Evolutionary conservation across 2,888 invertebrate genomes (phyloP).

Genomic region (Sminthurinus aureus): DNA sequence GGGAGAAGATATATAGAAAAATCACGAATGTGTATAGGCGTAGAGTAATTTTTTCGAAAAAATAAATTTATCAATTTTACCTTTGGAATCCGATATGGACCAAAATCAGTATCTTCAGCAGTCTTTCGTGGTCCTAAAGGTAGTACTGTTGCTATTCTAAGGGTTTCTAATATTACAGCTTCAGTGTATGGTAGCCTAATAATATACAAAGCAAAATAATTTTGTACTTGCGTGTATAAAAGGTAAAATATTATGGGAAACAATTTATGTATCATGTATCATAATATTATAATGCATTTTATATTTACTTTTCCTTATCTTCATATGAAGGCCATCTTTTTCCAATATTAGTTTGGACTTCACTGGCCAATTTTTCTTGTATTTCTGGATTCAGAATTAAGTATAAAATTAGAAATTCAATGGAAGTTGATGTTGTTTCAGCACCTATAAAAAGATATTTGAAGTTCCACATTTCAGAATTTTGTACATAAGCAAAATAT

Average conservation of each 20-base stretch:
- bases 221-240: constrained; percentile 8
- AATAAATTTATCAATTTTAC: no score
- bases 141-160: constrained; percentile 27
- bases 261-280: background rate
- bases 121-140: constrained; percentile 23
- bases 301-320: constrained; percentile 22
- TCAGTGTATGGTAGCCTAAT: constrained; percentile 36
- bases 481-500: no score
- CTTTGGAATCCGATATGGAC: constrained; percentile 17
- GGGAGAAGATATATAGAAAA: no score
- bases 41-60: no score
- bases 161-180: constrained; percentile 34
- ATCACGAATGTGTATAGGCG: no score
- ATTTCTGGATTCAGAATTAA: constrained; percentile 23
- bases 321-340: constrained; percentile 16
- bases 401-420: constrained; percentile 27
- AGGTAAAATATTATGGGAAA: background rate
- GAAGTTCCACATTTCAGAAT: no score
- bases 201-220: background rate
- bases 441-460: background rate
- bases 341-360: constrained; percentile 24
- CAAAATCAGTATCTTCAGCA: background rate
- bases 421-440: constrained; percentile 32
- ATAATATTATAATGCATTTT: no score
- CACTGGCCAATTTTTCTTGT: constrained; percentile 17